Conservation (phyloP, 2,888 invertebrate species). For the Andrena minutula region DNA sequence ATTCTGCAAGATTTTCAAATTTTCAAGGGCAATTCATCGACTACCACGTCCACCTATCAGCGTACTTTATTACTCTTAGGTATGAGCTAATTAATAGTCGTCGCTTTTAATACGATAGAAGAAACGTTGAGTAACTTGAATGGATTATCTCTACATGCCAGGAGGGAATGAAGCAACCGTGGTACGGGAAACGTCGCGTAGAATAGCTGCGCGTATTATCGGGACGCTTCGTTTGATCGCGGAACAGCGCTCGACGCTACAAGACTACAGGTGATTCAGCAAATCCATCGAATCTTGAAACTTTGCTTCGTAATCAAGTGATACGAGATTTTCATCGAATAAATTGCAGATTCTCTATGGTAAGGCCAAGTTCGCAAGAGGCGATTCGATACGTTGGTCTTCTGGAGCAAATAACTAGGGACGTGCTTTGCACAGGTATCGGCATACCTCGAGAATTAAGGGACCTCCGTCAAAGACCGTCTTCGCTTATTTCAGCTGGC, state of each 20-base stretch:
- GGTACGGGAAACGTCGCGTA: slow-evolving; percentile 79
- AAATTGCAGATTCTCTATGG: slow-evolving; percentile 85
- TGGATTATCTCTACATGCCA: slow-evolving; percentile 40
- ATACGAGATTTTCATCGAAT: neutral
- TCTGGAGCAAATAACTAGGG: slow-evolving; percentile 87
- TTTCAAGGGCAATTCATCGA: slow-evolving; percentile 71
- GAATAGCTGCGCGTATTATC: slow-evolving; percentile 81
- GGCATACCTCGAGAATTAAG: slow-evolving; percentile 86
- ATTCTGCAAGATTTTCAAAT: slow-evolving; percentile 87
- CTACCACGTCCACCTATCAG: slow-evolving; percentile 77
- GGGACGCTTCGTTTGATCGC: slow-evolving; percentile 83
- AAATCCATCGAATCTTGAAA: neutral
- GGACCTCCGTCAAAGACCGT: slow-evolving; percentile 85
- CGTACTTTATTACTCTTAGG: slow-evolving; percentile 80
- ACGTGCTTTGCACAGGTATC: slow-evolving; percentile 86
- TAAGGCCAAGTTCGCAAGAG: slow-evolving; percentile 85
- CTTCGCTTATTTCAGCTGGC: slow-evolving; percentile 88
- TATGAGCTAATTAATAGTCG: slow-evolving; percentile 36
- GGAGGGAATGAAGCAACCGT: slow-evolving; percentile 73
- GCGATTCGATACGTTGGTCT: slow-evolving; percentile 86
- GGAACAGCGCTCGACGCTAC: slow-evolving; percentile 82
- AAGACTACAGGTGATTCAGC: slow-evolving; percentile 83
- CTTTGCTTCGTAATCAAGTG: neutral
- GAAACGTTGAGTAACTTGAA: neutral
- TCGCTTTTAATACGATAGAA: neutral